Base-by-base conservation (phyloP, 2,888 invertebrate species). In the Desoria tigrina region DNA sequence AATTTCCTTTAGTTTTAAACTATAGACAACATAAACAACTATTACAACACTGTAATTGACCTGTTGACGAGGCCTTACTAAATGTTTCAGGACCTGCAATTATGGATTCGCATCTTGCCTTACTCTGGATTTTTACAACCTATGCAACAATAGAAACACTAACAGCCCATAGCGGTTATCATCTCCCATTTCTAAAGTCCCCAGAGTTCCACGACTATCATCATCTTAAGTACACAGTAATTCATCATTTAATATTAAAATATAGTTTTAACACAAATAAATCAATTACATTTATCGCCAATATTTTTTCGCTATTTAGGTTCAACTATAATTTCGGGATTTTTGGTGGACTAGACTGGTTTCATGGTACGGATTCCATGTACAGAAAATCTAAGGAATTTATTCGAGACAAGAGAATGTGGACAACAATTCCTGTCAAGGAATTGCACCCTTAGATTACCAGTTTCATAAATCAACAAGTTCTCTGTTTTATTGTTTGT, bases 291-390 rank as follows among this genome's bases (percentile, higher is more conserved):
- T n/a, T n/a, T n/a, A n/a, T n/a, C n/a, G n/a, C n/a, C n/a, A n/a
- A n/a, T n/a, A n/a, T n/a, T n/a, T n/a, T n/a, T n/a, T 21, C 23
- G 18, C n/a, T n/a, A 21, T 9, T 23, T 45, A 92, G 92, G 80
- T 92, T 92, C 79, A 91, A 87, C 77, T 89, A 91, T 78, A 90
- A 90, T 78, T 92, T 86, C 79, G 92, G 92, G 1, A 89, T 91
- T 1, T 81, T 92, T 69, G 92, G 92, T 1, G 85, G 92, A 0
- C 79, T 92, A 76, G 92, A 92, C 79, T 86, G 90, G 54, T 80
- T 92, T 7, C 92, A 92, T 79, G 91, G 91, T 37, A 92, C 92
- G 0, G 91, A 92, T 78, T 84, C 84, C 0, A 82, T 86, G 77
- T 92, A 92, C 80, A 84, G 90, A 18, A 85, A 85, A 71, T 87